Percentiles rank a stretch among this genome's conserved stretches.
Conservation (phyloP, 2,888 invertebrate genomes). For the Lithophane ornitopus region DNA sequence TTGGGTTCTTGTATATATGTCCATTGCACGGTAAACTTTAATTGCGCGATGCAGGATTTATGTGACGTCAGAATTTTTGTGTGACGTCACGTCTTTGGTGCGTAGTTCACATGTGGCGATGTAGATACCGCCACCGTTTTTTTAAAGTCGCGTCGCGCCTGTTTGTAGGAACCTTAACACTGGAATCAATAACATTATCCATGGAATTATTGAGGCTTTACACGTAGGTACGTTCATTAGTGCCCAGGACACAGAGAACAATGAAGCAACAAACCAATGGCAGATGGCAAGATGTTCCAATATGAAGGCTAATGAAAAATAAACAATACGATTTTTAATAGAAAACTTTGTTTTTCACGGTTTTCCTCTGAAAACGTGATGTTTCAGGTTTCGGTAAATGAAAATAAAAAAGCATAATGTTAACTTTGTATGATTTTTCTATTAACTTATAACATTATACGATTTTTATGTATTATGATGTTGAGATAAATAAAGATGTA, state of each 20-base stretch:
- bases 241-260: constrained; percentile 43
- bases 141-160: too few relatives aligned
- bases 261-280: constrained; percentile 49
- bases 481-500: too few relatives aligned
- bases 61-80: too few relatives aligned
- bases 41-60: too few relatives aligned
- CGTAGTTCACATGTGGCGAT: too few relatives aligned
- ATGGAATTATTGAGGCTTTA: constrained; percentile 43
- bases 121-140: too few relatives aligned
- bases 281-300: constrained; percentile 27
- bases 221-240: constrained; percentile 59
- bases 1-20: too few relatives aligned
- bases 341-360: not conserved
- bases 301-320: constrained; percentile 30
- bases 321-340: constrained; percentile 13
- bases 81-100: too few relatives aligned
- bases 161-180: too few relatives aligned
- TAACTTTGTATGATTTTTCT: not conserved
- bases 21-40: too few relatives aligned
- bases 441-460: not conserved
- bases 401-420: not conserved
- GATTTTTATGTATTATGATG: not conserved
- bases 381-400: not conserved
- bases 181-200: constrained; percentile 29
- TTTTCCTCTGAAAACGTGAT: not conserved